Evolutionary conservation across 2,113 vertebrate genomes (phyloP), one percentile per base, ranked within the genome.

Genomic region (Prochilodus magdalenae): DNA sequence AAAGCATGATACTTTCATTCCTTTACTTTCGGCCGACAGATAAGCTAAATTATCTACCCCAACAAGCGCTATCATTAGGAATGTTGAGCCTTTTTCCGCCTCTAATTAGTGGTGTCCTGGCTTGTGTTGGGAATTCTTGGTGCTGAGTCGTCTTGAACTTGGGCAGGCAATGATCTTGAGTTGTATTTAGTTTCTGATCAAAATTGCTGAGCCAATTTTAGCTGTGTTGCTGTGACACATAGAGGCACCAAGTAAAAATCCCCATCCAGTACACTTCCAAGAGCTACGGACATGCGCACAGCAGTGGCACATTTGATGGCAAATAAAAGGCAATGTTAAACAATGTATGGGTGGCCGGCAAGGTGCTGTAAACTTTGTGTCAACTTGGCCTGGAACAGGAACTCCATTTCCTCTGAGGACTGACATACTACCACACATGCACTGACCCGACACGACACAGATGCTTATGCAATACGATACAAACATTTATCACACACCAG

Each of bases 401-500:
- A 22, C 18, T 22, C 1, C 20, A 60, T 11, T 60, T 60, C 57
- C 22, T 26, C 73, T 14, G 1, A 62, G 30, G 65, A 74, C 72
- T 75, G 49, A 24, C 65, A 30, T 67, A 55, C 10, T 63, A 57
- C 44, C 53, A 67, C 62, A 81, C 72, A 81, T 81, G 24, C 63
- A 57, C 13, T 65, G 44, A 81, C 27, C 11, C 53, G 29, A 40
- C 55, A 69, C 44, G 53, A 33, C 53, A 26, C 20, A 29, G 15
- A 71, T 30, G 51, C 77, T 71, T 79, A 79, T 55, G 51, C 49
- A 70, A 69, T 49, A 20, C n/a, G 26, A n/a, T 1, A 5, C 33
- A 69, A 22, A 67, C 77, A 49, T 79, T 22, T 24, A 27, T 79
- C 51, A 44, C 16, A 80, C 10, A 1, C 44, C 29, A 60, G 57